A percentile compares a stretch with the other conserved stretches of the same genome.
Evolutionary conservation across 23 tunicate genomes (phyloP).

Genomic region (Styela clava): DNA sequence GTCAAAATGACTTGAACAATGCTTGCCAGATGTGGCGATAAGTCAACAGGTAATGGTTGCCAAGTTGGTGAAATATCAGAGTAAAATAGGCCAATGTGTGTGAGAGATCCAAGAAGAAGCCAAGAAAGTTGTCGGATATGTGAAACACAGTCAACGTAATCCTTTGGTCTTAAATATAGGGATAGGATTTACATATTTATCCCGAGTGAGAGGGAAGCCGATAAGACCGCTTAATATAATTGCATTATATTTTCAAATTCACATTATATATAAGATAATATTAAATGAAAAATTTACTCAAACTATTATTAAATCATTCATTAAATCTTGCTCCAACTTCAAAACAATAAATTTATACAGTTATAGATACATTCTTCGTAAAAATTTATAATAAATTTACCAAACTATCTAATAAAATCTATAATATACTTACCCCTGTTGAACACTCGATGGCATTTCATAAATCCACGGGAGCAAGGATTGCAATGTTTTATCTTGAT

Average conservation of each 20-base stretch:
- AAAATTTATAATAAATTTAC: too few species aligned
- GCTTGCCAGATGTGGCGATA: constrained; percentile 36
- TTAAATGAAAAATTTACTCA: background rate
- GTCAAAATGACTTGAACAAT: constrained; percentile 67
- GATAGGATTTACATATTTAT: too few species aligned
- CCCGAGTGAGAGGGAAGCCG: too few species aligned
- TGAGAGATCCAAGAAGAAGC: constrained; percentile 70
- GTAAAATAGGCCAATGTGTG: constrained; percentile 38
- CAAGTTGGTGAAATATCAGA: constrained; percentile 24
- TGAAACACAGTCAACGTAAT: constrained; percentile 54
- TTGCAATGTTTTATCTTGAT: constrained; percentile 27
- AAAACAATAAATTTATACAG: too few species aligned
- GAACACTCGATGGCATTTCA: constrained; percentile 35
- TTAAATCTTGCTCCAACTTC: too few species aligned
- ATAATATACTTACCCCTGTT: constrained; percentile 57
- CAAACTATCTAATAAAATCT: too few species aligned
- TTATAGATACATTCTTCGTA: too few species aligned
- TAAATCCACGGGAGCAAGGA: constrained; percentile 45
- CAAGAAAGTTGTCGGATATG: constrained; percentile 61
- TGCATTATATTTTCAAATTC: background rate
- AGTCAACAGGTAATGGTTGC: constrained; percentile 53
- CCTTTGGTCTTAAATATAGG: constrained; percentile 63
- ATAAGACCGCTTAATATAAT: too few species aligned
- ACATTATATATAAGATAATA: background rate
- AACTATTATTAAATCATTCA: too few species aligned